Conservation (phyloP, 35 echinoderm and acorn worm species). For the Ophiothrix spiculata region DNA sequence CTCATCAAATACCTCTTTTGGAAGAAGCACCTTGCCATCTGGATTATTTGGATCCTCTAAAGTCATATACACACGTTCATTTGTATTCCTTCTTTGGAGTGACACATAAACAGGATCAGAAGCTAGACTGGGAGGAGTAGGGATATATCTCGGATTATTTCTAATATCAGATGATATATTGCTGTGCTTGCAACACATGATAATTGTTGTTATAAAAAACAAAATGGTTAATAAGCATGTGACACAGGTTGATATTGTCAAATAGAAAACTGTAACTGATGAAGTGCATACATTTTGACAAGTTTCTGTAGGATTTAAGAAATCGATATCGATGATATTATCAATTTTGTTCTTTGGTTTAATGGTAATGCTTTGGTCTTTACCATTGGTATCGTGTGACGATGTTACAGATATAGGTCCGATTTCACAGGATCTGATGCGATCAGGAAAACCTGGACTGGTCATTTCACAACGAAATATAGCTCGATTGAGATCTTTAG, state of each 20-base stretch:
- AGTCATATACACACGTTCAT: constrained; percentile 6
- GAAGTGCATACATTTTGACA: background rate
- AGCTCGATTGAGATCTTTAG: background rate
- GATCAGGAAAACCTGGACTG: background rate
- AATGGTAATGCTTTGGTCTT: background rate
- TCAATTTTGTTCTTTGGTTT: background rate
- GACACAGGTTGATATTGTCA: background rate
- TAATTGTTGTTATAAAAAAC: background rate
- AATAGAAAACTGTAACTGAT: background rate
- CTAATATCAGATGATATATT: background rate
- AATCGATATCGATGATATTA: no score
- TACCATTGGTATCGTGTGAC: background rate
- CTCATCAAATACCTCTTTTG: constrained; percentile 12
- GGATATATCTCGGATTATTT: background rate
- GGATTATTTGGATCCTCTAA: constrained; percentile 1
- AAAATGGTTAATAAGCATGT: background rate
- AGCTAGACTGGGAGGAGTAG: background rate
- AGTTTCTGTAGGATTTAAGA: background rate
- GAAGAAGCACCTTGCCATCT: background rate
- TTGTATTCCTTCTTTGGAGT: background rate
- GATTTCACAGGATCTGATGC: background rate
- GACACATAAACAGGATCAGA: background rate
- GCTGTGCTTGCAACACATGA: background rate
- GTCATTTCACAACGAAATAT: background rate
- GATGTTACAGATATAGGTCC: background rate